A percentile compares a stretch with the other conserved stretches of the same genome.
phyloP scores from a whole-genome alignment of 1,140 invertebrate species.

The Frieseomelitta varia region DNA sequence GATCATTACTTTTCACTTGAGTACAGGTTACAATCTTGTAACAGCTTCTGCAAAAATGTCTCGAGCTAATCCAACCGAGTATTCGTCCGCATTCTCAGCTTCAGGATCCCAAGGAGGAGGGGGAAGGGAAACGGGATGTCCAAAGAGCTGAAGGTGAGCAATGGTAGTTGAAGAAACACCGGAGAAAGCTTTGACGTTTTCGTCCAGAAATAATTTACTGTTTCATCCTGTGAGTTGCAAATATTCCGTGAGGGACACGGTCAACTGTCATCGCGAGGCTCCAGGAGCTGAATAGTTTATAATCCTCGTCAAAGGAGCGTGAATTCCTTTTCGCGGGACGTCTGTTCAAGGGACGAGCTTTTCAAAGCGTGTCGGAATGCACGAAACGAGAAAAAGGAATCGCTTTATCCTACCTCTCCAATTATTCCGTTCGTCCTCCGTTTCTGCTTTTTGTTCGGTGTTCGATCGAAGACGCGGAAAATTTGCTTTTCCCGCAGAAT shows the following conservation, averaged over 20 bases:
- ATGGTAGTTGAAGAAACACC: background rate
- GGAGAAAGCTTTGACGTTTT: slow-evolving; percentile 42
- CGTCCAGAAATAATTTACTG: slow-evolving; percentile 53
- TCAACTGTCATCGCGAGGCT: slow-evolving; percentile 16
- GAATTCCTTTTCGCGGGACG: slow-evolving; percentile 1
- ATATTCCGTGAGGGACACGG: background rate
- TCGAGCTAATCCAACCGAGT: background rate
- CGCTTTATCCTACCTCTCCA: background rate
- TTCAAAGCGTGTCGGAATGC: background rate
- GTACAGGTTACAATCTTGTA: background rate
- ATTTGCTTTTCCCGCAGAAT: background rate
- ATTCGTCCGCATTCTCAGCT: background rate
- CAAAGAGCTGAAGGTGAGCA: slow-evolving; percentile 2
- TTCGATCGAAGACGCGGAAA: background rate
- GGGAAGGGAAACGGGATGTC: background rate
- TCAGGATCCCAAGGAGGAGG: background rate
- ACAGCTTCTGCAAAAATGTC: background rate
- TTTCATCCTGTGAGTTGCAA: slow-evolving; percentile 52
- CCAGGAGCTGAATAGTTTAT: slow-evolving; percentile 40
- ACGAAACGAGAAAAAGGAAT: background rate
- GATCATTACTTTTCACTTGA: no score
- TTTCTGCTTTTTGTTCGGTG: background rate
- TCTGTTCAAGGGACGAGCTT: background rate
- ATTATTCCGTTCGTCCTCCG: background rate
- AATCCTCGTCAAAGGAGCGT: slow-evolving; percentile 26